Evolutionary conservation across 2,888 invertebrate species (phyloP).

Genomic region (Metalampra italica): DNA sequence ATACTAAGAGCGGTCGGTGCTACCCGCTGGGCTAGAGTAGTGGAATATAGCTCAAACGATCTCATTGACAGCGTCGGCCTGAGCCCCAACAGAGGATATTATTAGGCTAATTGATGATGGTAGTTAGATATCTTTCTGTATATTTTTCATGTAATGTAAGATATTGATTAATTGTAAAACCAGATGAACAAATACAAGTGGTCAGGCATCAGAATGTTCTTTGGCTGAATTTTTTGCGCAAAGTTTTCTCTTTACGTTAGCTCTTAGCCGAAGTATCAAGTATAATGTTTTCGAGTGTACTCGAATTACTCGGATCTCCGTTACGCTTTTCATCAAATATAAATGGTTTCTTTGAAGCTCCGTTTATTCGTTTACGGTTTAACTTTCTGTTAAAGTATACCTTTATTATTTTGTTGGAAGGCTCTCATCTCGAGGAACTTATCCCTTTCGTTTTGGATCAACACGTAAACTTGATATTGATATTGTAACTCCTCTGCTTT

Average conservation of each 20-base stretch:
- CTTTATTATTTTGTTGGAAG: conserved; percentile 30
- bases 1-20: no score
- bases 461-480: conserved; percentile 1
- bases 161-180: no score
- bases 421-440: neutral
- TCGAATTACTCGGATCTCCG: conserved; percentile 10
- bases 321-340: conserved; percentile 15
- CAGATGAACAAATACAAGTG: no score
- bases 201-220: neutral
- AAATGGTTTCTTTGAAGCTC: conserved; percentile 14
- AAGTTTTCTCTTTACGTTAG: conserved; percentile 9
- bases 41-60: no score
- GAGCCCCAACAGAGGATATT: no score
- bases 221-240: conserved; percentile 2
- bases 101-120: no score
- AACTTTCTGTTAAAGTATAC: conserved; percentile 29
- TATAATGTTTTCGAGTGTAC: conserved; percentile 9
- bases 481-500: neutral
- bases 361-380: conserved; percentile 15
- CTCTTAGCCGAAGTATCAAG: neutral
- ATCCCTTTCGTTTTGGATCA: conserved; percentile 21
- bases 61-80: no score
- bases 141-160: no score
- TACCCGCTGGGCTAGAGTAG: no score
- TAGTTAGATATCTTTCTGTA: no score